Evolutionary conservation across 2,888 invertebrate species (phyloP).

Genomic region (Dynastes grantii): DNA sequence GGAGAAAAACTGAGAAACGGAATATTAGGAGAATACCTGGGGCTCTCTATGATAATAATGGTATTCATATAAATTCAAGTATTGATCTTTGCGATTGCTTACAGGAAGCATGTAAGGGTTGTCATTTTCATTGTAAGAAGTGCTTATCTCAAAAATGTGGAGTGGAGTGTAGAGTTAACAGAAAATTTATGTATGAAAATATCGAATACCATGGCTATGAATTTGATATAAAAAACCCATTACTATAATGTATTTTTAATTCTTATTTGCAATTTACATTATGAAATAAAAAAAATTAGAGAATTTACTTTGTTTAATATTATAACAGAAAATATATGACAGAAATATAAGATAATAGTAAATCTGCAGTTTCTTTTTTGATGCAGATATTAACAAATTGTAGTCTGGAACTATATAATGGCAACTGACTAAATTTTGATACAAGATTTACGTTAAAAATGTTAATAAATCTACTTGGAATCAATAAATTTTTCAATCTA

Average conservation of each 20-base stretch:
- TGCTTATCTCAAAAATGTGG: conserved; percentile 86
- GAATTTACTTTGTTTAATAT: too few relatives aligned
- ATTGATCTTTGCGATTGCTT: conserved; percentile 90
- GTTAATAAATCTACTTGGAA: too few relatives aligned
- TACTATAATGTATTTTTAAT: conserved; percentile 52
- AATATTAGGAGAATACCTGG: conserved; percentile 61
- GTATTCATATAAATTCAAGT: conserved; percentile 76
- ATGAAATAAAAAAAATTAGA: too few relatives aligned
- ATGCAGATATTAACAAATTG: too few relatives aligned
- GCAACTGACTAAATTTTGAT: too few relatives aligned
- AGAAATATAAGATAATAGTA: too few relatives aligned
- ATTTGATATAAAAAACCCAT: conserved; percentile 75
- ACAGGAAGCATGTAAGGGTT: conserved; percentile 84
- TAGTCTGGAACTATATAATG: too few relatives aligned
- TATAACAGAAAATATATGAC: too few relatives aligned
- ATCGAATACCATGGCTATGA: conserved; percentile 88
- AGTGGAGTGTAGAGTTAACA: conserved; percentile 83
- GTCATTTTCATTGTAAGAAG: conserved; percentile 85
- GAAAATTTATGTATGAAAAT: conserved; percentile 85
- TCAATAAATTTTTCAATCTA: too few relatives aligned
- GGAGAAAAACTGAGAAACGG: conserved; percentile 83
- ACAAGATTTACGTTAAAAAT: too few relatives aligned
- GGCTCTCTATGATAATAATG: conserved; percentile 81
- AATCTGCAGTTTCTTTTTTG: too few relatives aligned
- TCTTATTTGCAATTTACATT: background rate